Base-by-base conservation (phyloP, 2,113 vertebrate genomes). In the Ictidomys tridecemlineatus region DNA sequence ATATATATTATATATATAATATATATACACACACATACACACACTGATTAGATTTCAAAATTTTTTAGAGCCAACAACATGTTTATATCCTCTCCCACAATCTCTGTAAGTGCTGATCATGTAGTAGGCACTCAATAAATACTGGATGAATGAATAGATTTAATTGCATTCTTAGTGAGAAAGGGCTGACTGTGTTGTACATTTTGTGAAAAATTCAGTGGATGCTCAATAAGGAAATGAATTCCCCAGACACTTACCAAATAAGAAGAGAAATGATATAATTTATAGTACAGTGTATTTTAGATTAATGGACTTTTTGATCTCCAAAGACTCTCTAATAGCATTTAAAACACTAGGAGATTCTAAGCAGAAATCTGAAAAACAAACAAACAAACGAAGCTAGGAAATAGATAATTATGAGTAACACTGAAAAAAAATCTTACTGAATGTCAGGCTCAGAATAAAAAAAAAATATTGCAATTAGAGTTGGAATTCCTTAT, bases 281-380 rank as follows among this genome's bases (percentile, higher is more conserved):
- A 69, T 90, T 93, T 63, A 82, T 37, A 84, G 22, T 85, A 95
- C 37, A 65, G 84, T 88, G 20, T 85, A 48, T 51, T 65, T 89
- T 78, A 74, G 65, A 93, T 85, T 80, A 87, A 87, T 73, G 26
- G 26, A 39, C 7, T 37, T 95, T 91, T 78, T 83, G 83, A 67
- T 85, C 51, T 93, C 78, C 69, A 84, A 89, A 93, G 48, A 37
- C 34, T 95, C 45, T 70, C 53, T 17, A 95, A 26, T 1, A 78
- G 58, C n/a, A 2, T 86, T 95, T 84, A 39, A 96, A 79, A 93
- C 80, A 76, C 32, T 63, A 83, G 34, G n/a, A 48, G 11, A 74
- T 74, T 94, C 42, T 89, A 86, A 80, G 37, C 61, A 95, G 82
- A 97, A 92, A 20, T 83, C 34, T 72, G 37, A 61, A 89, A 85